These are phyloP conservation scores for Elaeidobius kamerunicus DNA, from an alignment of 2,888 invertebrate species.

Conservation along the genomic window DNA sequence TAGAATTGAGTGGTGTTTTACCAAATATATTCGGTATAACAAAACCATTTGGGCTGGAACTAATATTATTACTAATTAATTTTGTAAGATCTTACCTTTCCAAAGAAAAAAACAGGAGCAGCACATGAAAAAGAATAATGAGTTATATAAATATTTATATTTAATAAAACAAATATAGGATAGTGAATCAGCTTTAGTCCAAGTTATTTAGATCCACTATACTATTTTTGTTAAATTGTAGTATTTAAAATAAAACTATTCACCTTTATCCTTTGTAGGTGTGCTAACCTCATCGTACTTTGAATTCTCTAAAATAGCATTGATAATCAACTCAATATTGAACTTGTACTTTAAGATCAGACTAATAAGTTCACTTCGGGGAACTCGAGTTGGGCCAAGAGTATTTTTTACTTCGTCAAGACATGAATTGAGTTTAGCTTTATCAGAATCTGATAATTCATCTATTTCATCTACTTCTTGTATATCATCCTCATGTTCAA, in stretches of 20 bases:
- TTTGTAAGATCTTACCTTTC: conserved; percentile 53
- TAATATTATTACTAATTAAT: conserved; percentile 5
- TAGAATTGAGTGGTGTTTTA: neutral
- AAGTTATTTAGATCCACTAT: too few species aligned
- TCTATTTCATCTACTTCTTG: conserved; percentile 50
- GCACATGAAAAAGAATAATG: conserved; percentile 35
- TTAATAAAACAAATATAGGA: neutral
- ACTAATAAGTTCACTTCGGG: conserved; percentile 70
- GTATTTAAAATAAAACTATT: conserved; percentile 33
- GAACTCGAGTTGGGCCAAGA: conserved; percentile 66
- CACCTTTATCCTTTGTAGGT: conserved; percentile 46
- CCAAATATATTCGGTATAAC: conserved; percentile 22
- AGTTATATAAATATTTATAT: neutral
- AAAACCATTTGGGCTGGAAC: conserved; percentile 8
- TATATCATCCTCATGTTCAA: conserved; percentile 66
- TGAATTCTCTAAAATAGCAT: conserved; percentile 56
- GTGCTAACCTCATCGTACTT: conserved; percentile 30
- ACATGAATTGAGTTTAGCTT: conserved; percentile 73
- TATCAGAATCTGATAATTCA: conserved; percentile 27
- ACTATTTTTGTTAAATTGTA: too few species aligned
- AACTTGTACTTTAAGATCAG: conserved; percentile 70
- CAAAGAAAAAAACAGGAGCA: conserved; percentile 40
- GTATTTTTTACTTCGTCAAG: conserved; percentile 78
- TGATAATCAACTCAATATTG: conserved; percentile 68
- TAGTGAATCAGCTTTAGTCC: too few species aligned